Conservation (phyloP, 1,140 invertebrate genomes). For the Luehdorfia chinensis region DNA sequence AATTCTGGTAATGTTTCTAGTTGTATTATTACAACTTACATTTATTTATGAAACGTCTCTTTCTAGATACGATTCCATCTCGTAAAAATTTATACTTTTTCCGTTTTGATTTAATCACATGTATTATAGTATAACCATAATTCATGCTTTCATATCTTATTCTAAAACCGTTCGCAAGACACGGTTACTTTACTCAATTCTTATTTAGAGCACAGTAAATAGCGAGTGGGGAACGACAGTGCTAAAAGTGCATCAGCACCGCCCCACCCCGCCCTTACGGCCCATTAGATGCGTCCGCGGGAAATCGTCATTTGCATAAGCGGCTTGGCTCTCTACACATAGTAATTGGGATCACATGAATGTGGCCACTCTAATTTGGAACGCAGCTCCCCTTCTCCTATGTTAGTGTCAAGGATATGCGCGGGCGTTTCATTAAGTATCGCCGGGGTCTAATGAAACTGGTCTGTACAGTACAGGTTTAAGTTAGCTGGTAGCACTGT, state of each 20-base stretch:
- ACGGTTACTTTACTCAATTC: not conserved
- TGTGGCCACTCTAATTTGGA: conserved; percentile 44
- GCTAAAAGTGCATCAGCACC: conserved; percentile 54
- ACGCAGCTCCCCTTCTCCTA: conserved; percentile 22
- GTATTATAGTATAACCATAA: too few species aligned
- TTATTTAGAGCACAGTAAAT: conserved; percentile 5
- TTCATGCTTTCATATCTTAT: too few species aligned
- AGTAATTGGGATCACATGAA: conserved; percentile 70
- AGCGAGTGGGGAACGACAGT: conserved; percentile 15
- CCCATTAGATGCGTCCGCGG: conserved; percentile 70
- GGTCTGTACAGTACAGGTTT: conserved; percentile 45
- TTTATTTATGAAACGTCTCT: too few species aligned
- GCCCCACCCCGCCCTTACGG: conserved; percentile 40
- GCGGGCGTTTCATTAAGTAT: conserved; percentile 18
- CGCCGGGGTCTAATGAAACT: conserved; percentile 32
- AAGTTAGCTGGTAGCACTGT: conserved; percentile 59
- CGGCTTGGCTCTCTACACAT: conserved; percentile 68
- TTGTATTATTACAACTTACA: too few species aligned
- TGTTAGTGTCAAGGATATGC: conserved; percentile 23
- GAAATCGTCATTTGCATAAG: conserved; percentile 74
- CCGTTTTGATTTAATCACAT: too few species aligned
- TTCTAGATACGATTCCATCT: too few species aligned
- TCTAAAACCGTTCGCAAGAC: not conserved
- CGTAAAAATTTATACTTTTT: too few species aligned
- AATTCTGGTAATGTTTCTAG: too few species aligned